Conservation (phyloP, 2,888 invertebrate species). For the Colletes collaris region DNA sequence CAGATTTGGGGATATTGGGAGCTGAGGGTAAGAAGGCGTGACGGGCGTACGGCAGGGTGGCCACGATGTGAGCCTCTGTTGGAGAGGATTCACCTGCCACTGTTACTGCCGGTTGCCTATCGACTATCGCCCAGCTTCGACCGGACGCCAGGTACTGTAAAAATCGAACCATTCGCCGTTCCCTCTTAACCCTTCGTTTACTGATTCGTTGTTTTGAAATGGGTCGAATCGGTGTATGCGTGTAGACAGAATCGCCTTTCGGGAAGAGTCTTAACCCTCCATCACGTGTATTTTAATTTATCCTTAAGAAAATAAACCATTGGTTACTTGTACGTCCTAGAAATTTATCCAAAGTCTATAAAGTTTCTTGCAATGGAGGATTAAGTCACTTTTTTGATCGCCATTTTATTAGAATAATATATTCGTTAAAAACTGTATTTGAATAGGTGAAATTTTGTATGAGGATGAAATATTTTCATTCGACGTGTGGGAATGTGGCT, state of each 20-base stretch:
- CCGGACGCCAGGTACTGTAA: constrained; percentile 82
- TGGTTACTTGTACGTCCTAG: too few species aligned
- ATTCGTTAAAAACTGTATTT: too few species aligned
- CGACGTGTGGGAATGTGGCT: too few species aligned
- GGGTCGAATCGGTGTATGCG: constrained; percentile 2
- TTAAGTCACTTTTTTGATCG: too few species aligned
- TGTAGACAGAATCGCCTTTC: constrained; percentile 6
- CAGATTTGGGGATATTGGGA: constrained; percentile 86
- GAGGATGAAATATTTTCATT: too few species aligned
- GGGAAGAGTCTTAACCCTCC: not conserved
- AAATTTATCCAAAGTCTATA: too few species aligned
- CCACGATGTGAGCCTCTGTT: constrained; percentile 81
- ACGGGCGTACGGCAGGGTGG: constrained; percentile 81
- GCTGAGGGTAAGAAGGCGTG: constrained; percentile 83
- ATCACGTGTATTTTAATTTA: too few species aligned
- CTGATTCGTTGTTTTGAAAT: constrained; percentile 40
- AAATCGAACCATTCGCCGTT: constrained; percentile 74
- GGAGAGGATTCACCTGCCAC: constrained; percentile 80
- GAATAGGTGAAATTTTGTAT: too few species aligned
- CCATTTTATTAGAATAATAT: too few species aligned
- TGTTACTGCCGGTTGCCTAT: constrained; percentile 79
- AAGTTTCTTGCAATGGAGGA: too few species aligned
- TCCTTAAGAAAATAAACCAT: too few species aligned
- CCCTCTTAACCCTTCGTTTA: constrained; percentile 70
- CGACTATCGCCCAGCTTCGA: constrained; percentile 82